phyloP scores from a whole-genome alignment of 2,797 vertebrate species.

The Esox masquinongy region DNA sequence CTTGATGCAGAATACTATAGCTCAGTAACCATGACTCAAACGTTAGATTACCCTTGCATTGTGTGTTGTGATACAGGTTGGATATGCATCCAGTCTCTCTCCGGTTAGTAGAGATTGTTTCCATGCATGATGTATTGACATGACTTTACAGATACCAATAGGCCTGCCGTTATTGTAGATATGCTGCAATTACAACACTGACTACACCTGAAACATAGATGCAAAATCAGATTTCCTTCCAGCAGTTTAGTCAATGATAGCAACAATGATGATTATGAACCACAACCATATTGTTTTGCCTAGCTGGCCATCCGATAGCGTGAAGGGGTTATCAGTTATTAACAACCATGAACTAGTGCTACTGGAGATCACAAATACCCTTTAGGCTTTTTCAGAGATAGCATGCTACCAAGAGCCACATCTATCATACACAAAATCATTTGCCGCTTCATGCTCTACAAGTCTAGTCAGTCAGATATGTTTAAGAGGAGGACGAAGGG shows the following conservation, averaged over 20 bases:
- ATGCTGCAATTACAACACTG: background rate
- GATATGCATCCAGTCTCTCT: background rate
- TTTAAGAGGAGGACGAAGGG: conserved; percentile 23
- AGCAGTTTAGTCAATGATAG: background rate
- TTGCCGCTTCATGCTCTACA: conserved; percentile 28
- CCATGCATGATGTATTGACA: background rate
- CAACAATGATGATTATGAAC: conserved; percentile 18
- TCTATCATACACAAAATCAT: conserved; percentile 37
- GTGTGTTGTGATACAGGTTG: background rate
- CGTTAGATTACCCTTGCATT: too few species aligned
- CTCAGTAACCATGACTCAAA: too few species aligned
- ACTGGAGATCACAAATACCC: conserved; percentile 17
- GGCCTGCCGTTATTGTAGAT: background rate
- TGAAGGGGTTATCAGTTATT: conserved; percentile 24
- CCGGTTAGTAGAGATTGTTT: background rate
- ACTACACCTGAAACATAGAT: background rate
- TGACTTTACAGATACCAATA: background rate
- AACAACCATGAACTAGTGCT: conserved; percentile 14
- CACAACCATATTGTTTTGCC: conserved; percentile 1
- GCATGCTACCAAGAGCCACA: conserved; percentile 22
- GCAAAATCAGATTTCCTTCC: background rate
- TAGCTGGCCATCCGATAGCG: conserved; percentile 17
- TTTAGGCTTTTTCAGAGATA: conserved; percentile 23
- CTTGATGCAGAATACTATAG: too few species aligned
- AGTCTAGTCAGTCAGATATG: conserved; percentile 29